Conservation (phyloP, 2,888 invertebrate genomes). For the Griposia aprilina region DNA sequence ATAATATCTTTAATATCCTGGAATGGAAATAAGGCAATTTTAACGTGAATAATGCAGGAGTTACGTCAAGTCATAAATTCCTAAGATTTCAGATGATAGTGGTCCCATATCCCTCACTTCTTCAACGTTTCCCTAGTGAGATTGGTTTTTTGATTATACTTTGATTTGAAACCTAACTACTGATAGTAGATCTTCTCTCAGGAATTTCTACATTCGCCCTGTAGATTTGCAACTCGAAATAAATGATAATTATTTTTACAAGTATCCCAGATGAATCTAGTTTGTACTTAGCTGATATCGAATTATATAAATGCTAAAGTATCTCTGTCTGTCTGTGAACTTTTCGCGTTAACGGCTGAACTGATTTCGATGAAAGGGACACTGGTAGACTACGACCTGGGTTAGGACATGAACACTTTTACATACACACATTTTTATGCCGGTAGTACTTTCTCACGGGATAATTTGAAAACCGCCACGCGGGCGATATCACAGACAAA, state of each 20-base stretch:
- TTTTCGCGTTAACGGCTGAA: too few relatives aligned
- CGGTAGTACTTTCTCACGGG: too few relatives aligned
- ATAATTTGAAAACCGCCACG: too few relatives aligned
- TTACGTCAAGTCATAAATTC: conserved; percentile 32
- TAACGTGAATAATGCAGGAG: conserved; percentile 12
- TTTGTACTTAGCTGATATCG: neutral
- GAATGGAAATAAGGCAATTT: conserved; percentile 32
- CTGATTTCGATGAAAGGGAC: too few relatives aligned
- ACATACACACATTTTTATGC: too few relatives aligned
- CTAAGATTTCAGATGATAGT: conserved; percentile 13
- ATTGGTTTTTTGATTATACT: conserved; percentile 22
- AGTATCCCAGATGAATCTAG: neutral
- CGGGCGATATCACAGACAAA: too few relatives aligned
- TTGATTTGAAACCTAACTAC: neutral
- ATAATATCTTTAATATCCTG: conserved; percentile 38
- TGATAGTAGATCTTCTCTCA: neutral
- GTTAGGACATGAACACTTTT: too few relatives aligned
- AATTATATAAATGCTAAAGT: too few relatives aligned
- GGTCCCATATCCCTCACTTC: neutral
- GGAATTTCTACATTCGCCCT: neutral
- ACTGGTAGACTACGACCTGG: too few relatives aligned
- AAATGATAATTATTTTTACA: neutral
- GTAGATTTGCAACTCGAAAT: neutral
- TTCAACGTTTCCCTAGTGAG: neutral
- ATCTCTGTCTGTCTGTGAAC: too few relatives aligned